phyloP scores from a whole-genome alignment of 2,797 vertebrate species.

The Ispidina lecontei region DNA sequence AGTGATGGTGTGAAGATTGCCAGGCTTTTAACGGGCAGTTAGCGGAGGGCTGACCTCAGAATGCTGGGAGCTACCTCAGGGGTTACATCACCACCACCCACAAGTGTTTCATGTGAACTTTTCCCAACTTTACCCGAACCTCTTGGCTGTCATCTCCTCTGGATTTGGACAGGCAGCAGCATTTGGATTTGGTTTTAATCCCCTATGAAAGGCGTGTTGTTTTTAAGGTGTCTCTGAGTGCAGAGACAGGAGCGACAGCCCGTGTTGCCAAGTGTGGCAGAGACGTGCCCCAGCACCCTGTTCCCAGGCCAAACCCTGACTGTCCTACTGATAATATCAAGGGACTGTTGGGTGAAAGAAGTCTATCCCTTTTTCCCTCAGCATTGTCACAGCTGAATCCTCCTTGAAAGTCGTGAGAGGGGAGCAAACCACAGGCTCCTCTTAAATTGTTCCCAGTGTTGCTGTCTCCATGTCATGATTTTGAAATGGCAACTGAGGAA shows the following conservation, averaged over 20 bases:
- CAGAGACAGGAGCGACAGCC: not conserved
- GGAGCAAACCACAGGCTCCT: not conserved
- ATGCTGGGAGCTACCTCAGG: conserved; percentile 15
- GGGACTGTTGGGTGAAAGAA: not conserved
- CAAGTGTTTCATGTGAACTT: not conserved
- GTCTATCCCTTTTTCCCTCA: not conserved
- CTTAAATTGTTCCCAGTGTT: not conserved
- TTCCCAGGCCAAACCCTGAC: not conserved
- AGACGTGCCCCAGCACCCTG: rapidly evolving
- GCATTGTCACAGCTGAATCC: not conserved
- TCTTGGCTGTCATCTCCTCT: conserved; percentile 27
- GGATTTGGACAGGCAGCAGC: not conserved
- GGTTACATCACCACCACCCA: conserved; percentile 55
- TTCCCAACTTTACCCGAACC: conserved; percentile 13
- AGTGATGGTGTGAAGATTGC: not conserved
- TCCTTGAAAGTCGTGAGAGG: not conserved
- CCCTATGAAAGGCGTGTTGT: not conserved
- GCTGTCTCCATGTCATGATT: rapidly evolving
- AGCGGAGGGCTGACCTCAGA: conserved; percentile 27
- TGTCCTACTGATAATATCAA: rapidly evolving
- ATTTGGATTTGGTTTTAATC: conserved; percentile 27
- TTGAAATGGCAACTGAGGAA: not conserved
- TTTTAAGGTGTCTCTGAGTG: not conserved
- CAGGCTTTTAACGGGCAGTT: conserved; percentile 46
- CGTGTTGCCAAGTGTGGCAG: rapidly evolving